A percentile compares a stretch with the other conserved stretches of the same genome.
phyloP scores from a whole-genome alignment of 2,113 vertebrate species.

The Pollachius pollachius region DNA sequence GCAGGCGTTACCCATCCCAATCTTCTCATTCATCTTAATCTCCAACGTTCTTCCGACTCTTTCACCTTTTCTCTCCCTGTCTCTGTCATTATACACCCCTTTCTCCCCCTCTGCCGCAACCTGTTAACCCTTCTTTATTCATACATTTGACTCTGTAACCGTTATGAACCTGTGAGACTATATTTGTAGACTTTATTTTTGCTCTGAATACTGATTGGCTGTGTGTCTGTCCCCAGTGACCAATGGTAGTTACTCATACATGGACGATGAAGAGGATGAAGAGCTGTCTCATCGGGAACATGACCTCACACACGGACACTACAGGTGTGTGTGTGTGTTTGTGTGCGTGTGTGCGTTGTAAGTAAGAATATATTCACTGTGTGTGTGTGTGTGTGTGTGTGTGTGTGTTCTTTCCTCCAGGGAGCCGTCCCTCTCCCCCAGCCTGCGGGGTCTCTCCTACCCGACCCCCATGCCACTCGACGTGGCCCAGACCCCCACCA shows the following conservation, averaged over 20 bases:
- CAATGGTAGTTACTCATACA: conserved; percentile 63
- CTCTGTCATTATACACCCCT: neutral
- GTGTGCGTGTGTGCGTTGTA: neutral
- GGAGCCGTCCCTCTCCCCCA: conserved; percentile 21
- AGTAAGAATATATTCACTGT: neutral
- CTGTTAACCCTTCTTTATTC: neutral
- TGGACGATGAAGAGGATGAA: conserved; percentile 65
- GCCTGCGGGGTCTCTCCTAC: conserved; percentile 26
- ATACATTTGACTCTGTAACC: conserved; percentile 16
- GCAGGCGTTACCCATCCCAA: conserved; percentile 32
- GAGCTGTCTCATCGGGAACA: conserved; percentile 30
- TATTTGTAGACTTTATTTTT: conserved; percentile 29
- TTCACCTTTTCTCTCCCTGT: conserved; percentile 26
- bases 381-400: neutral
- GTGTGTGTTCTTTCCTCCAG: conserved; percentile 33
- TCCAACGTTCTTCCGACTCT: conserved; percentile 20
- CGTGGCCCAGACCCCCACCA: conserved; percentile 11
- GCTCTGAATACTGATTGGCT: neutral
- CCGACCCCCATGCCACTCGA: conserved; percentile 33
- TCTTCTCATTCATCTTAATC: conserved; percentile 37
- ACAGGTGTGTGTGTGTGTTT: conserved; percentile 45
- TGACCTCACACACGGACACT: conserved; percentile 45
- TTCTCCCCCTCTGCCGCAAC: neutral
- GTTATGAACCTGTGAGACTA: conserved; percentile 62
- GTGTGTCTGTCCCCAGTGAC: conserved; percentile 41